Conservation (phyloP, 2,888 invertebrate genomes). For the Chrysotoxum bicinctum region DNA sequence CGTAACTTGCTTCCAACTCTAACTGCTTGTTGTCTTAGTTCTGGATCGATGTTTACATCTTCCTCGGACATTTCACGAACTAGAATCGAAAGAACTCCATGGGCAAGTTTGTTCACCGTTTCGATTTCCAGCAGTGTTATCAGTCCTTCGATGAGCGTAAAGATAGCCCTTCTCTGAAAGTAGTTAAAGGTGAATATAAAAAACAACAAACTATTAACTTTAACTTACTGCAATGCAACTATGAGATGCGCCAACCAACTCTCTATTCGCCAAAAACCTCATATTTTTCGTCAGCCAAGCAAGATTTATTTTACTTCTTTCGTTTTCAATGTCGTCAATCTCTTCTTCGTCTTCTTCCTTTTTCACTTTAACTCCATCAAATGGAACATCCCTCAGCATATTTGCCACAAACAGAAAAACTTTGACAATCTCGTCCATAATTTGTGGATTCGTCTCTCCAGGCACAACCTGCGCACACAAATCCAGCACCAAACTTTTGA, state of each 20-base stretch:
- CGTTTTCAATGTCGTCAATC: slow-evolving; percentile 68
- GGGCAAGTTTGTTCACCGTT: slow-evolving; percentile 84
- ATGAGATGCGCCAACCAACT: slow-evolving; percentile 88
- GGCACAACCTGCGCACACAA: slow-evolving; percentile 89
- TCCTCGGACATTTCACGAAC: slow-evolving; percentile 90
- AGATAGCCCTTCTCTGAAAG: slow-evolving; percentile 88
- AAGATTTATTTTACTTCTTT: slow-evolving; percentile 84
- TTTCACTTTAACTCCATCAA: slow-evolving; percentile 78
- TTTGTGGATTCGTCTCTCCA: slow-evolving; percentile 85
- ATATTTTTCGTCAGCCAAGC: slow-evolving; percentile 89
- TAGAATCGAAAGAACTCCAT: slow-evolving; percentile 88
- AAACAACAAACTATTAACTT: background rate
- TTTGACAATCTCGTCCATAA: slow-evolving; percentile 88
- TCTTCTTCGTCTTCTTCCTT: slow-evolving; percentile 73
- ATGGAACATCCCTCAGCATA: slow-evolving; percentile 84
- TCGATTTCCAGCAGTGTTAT: slow-evolving; percentile 85
- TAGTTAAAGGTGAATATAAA: background rate
- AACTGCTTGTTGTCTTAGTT: slow-evolving; percentile 86
- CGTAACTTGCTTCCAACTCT: slow-evolving; percentile 90
- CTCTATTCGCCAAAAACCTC: slow-evolving; percentile 89
- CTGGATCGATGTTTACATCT: slow-evolving; percentile 85
- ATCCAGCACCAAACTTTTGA: slow-evolving; percentile 88
- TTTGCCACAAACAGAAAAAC: slow-evolving; percentile 87
- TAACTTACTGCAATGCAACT: slow-evolving; percentile 87
- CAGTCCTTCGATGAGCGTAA: slow-evolving; percentile 91